Conservation (phyloP, 2,113 vertebrate genomes). For the Peromyscus polionotus region DNA sequence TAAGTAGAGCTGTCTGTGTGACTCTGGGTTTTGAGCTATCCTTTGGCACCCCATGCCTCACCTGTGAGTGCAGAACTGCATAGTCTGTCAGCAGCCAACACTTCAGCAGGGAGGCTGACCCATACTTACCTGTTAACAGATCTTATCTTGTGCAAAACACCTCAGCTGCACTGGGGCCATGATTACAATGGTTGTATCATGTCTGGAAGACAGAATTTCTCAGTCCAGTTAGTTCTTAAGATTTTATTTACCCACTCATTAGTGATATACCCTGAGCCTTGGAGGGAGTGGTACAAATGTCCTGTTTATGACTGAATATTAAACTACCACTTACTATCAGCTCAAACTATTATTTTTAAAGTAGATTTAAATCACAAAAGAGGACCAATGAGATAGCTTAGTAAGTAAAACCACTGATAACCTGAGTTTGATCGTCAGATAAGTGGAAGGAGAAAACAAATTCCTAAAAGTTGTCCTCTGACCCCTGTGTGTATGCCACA, state of each 20-base stretch:
- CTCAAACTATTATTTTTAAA: constrained; percentile 7
- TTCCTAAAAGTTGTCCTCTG: background rate
- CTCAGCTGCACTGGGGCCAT: background rate
- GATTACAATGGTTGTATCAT: background rate
- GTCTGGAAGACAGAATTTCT: background rate
- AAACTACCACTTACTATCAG: background rate
- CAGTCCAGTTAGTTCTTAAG: background rate
- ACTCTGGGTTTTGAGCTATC: background rate
- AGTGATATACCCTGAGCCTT: background rate
- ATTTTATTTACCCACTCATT: background rate
- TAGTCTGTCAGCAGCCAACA: background rate
- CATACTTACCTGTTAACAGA: background rate
- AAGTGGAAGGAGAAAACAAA: background rate
- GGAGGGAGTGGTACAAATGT: background rate
- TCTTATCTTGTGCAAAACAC: background rate
- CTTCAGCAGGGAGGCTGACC: background rate
- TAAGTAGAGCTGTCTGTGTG: background rate
- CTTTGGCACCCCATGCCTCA: background rate
- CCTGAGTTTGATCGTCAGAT: background rate
- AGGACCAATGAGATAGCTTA: background rate
- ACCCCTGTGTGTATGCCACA: background rate
- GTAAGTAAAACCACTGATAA: background rate
- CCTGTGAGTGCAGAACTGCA: background rate
- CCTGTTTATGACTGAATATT: background rate
- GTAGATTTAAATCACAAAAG: background rate